phyloP scores from a whole-genome alignment of 2,888 invertebrate species.

The Darwinula stevensoni region DNA sequence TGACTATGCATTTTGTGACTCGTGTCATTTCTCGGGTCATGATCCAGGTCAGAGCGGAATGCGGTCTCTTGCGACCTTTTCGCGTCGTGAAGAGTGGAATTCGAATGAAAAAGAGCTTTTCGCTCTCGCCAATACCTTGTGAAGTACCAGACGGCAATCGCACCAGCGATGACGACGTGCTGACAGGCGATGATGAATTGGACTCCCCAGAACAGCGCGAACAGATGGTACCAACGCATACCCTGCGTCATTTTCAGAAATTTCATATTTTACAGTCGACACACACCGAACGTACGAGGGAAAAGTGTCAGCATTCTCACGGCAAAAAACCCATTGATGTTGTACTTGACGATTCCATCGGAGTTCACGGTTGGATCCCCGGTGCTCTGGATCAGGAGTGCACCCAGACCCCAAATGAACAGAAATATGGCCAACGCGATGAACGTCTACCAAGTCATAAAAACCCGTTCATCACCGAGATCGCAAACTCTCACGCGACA shows the following conservation, averaged over 20 bases:
- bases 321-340: constrained; percentile 4
- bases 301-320: too few relatives aligned
- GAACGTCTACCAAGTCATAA: constrained; percentile 10
- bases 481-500: background rate
- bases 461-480: too few relatives aligned
- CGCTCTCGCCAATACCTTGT: constrained; percentile 12
- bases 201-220: constrained; percentile 12
- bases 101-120: too few relatives aligned
- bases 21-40: too few relatives aligned
- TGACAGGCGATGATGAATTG: constrained; percentile 14
- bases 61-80: too few relatives aligned
- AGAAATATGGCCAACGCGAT: constrained; percentile 9
- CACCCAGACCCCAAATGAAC: constrained; percentile 8
- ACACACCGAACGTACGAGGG: too few relatives aligned
- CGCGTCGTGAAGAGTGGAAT: too few relatives aligned
- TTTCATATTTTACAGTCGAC: too few relatives aligned
- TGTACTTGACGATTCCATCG: constrained; percentile 5
- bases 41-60: too few relatives aligned
- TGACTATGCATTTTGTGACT: too few relatives aligned
- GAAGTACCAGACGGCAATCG: constrained; percentile 13
- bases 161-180: constrained; percentile 12
- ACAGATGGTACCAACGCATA: constrained; percentile 10
- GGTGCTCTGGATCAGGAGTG: constrained; percentile 8
- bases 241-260: too few relatives aligned
- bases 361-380: constrained; percentile 6